Evolutionary conservation across 2,888 invertebrate species (phyloP).

Genomic region (Brenthis ino): DNA sequence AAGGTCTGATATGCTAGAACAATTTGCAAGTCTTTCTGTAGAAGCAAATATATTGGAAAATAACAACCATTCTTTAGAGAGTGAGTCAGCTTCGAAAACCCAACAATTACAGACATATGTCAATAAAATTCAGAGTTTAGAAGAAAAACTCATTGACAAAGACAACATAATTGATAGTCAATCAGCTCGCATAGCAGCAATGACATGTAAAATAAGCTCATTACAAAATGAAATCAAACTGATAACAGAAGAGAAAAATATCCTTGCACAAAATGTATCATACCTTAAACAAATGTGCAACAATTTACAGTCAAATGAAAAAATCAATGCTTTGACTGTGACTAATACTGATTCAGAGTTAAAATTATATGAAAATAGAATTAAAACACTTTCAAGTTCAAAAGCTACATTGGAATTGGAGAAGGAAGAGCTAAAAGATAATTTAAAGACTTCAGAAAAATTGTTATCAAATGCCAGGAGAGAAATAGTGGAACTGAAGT

Average conservation of each 20-base stretch:
- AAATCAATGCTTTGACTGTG: slow-evolving; percentile 51
- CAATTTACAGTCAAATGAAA: slow-evolving; percentile 61
- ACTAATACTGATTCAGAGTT: slow-evolving; percentile 67
- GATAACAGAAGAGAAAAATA: slow-evolving; percentile 67
- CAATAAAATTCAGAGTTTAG: slow-evolving; percentile 82
- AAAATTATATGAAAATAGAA: slow-evolving; percentile 74
- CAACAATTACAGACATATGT: slow-evolving; percentile 77
- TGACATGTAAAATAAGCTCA: slow-evolving; percentile 66
- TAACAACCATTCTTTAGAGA: slow-evolving; percentile 90
- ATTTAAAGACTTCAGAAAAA: slow-evolving; percentile 82
- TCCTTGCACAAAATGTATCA: slow-evolving; percentile 69
- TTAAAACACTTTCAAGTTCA: slow-evolving; percentile 73
- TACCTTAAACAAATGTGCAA: slow-evolving; percentile 74
- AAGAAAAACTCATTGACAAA: slow-evolving; percentile 82
- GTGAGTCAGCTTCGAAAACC: slow-evolving; percentile 87
- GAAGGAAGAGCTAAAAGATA: slow-evolving; percentile 82
- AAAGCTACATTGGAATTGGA: slow-evolving; percentile 86
- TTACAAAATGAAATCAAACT: slow-evolving; percentile 74
- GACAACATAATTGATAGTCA: slow-evolving; percentile 70
- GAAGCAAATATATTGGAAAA: slow-evolving; percentile 90
- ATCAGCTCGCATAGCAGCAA: slow-evolving; percentile 60
- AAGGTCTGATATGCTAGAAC: slow-evolving; percentile 90
- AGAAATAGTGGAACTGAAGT: slow-evolving; percentile 84
- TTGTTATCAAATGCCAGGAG: slow-evolving; percentile 86
- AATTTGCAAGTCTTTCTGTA: slow-evolving; percentile 88